phyloP scores from a whole-genome alignment of 2,797 vertebrate species.

The Mormyrus hasselquistii region DNA sequence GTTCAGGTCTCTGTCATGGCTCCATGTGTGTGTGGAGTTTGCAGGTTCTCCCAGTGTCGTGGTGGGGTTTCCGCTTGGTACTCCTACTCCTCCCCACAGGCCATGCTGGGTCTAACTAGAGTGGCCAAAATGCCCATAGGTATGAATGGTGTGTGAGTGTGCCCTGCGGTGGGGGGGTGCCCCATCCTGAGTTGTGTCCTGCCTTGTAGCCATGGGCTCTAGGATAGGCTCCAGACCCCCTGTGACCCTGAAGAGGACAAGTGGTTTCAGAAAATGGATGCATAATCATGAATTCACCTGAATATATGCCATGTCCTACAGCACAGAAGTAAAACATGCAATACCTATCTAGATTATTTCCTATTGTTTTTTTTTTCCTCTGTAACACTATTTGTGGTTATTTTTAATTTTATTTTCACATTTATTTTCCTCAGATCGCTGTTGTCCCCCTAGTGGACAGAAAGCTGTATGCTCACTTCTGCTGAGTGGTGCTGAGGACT shows the following conservation, averaged over 20 bases:
- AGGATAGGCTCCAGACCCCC: neutral
- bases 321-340: neutral
- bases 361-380: neutral
- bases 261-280: neutral
- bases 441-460: neutral
- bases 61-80: neutral
- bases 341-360: neutral
- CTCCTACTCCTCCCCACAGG: neutral
- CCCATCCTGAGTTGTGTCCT: neutral
- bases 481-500: neutral
- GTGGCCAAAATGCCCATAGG: neutral
- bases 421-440: neutral
- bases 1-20: neutral
- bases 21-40: neutral
- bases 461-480: neutral
- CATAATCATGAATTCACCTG: neutral
- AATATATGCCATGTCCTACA: neutral
- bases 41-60: neutral
- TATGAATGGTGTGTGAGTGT: neutral
- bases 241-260: neutral
- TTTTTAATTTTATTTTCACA: neutral
- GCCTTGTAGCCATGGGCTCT: neutral
- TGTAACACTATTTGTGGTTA: neutral
- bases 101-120: neutral
- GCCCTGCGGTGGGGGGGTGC: neutral